A percentile compares a stretch with the other conserved stretches of the same genome.
Evolutionary conservation across 1,140 invertebrate genomes (phyloP).

Genomic region (Latrodectus geometricus): DNA sequence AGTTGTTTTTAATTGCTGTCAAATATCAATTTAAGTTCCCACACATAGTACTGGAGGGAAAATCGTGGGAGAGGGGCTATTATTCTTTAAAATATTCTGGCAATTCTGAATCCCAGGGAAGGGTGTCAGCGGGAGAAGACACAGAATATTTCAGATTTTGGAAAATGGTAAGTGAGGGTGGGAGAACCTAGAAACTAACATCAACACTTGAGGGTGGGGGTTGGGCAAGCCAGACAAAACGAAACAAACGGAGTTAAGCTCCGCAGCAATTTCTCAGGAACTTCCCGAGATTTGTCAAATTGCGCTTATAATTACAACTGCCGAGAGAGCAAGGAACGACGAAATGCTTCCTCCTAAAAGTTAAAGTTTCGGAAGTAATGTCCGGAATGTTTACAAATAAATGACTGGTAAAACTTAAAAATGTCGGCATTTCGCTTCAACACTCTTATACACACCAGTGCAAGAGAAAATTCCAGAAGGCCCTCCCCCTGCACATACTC

Average conservation of each 20-base stretch:
- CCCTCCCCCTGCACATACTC: neutral
- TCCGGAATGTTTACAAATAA: conserved; percentile 59
- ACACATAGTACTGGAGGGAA: neutral
- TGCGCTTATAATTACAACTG: conserved; percentile 60
- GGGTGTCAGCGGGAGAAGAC: neutral
- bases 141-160: neutral
- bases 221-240: neutral
- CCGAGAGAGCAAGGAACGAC: neutral
- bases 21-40: neutral
- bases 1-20: neutral
- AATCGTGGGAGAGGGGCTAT: neutral
- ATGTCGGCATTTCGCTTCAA: conserved; percentile 46
- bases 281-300: conserved; percentile 57
- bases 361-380: conserved; percentile 53
- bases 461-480: neutral
- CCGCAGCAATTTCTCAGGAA: conserved; percentile 34
- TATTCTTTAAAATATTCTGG: neutral
- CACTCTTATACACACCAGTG: neutral
- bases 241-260: neutral
- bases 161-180: no score
- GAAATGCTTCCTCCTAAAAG: conserved; percentile 48
- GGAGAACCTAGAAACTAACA: no score
- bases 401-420: conserved; percentile 60
- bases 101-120: neutral
- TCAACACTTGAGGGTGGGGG: no score